Evolutionary conservation across 2,888 invertebrate species (phyloP), one percentile per base, ranked within the genome.

Genomic region (Trypoxylon attenuatum): DNA sequence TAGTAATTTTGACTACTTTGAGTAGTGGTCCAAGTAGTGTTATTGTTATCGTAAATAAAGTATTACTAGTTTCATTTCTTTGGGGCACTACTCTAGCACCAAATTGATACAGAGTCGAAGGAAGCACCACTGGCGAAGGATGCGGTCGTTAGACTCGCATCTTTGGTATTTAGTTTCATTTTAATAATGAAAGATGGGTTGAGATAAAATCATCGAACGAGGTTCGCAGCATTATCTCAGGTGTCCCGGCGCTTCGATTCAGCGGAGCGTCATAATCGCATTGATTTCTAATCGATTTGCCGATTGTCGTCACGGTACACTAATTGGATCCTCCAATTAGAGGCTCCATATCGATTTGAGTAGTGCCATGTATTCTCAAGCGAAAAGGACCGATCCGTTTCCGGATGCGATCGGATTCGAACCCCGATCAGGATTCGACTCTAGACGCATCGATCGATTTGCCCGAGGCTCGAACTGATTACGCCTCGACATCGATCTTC

Each of bases 261-360:
- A 76, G 60, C 76, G 70, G 60, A 73, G 79, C 80, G 77, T 76
- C 83, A 77, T 80, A 81, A 81, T 84, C 81, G 78, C 77, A 80
- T 78, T 80, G 82, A 85, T 84, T 84, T 77, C 77, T 81, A 84
- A 85, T 84, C 82, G 83, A 84, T 79, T 79, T 77, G 79, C 78
- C 78, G 80, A 84, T 84, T 84, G 82, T 80, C 77, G 52, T 53
- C 68, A 43, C 64, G 71, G 67, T 75, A 72, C 80, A 79, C 81
- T 84, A 83, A 85, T 84, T 83, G 82, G 79, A 66, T 69, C 58
- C 68, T 47, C 76, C 77, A 81, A 82, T 79, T 82, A 79, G 77
- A 56, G 38, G 0, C 10, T 1, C n/a, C 16, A 23, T 13, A 1
- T 41, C 13, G 13, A 13, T 39, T 46, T 25, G 71, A 69, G 33